Conservation (phyloP, 2,888 invertebrate species). For the Ennomos erosarius region DNA sequence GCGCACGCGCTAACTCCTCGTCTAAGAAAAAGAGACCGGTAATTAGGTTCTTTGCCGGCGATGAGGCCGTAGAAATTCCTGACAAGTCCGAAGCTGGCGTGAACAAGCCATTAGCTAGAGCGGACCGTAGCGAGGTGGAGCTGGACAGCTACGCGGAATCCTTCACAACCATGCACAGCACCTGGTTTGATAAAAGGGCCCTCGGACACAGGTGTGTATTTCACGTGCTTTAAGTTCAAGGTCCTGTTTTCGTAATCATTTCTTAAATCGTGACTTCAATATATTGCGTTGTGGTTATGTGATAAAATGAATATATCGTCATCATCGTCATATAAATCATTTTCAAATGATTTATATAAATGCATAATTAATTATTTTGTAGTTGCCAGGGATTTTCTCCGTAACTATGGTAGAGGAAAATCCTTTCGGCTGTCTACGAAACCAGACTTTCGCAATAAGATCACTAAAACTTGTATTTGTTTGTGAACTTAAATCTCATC, state of each 20-base stretch:
- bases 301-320: slow-evolving; percentile 1
- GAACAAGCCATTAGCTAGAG: slow-evolving; percentile 68
- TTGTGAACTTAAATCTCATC: too few species aligned
- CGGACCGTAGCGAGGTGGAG: slow-evolving; percentile 78
- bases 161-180: slow-evolving; percentile 70
- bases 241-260: slow-evolving; percentile 5
- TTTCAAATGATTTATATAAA: neutral
- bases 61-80: slow-evolving; percentile 76
- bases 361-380: too few species aligned
- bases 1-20: slow-evolving; percentile 85
- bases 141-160: slow-evolving; percentile 85
- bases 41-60: slow-evolving; percentile 70
- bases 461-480: too few species aligned
- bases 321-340: too few species aligned
- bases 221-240: slow-evolving; percentile 5
- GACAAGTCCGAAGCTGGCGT: slow-evolving; percentile 74
- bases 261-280: neutral
- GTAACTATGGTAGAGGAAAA: too few species aligned
- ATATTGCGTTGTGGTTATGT: slow-evolving; percentile 2
- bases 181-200: slow-evolving; percentile 85
- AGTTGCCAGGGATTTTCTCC: too few species aligned
- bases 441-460: too few species aligned
- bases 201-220: slow-evolving; percentile 85
- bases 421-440: too few species aligned
- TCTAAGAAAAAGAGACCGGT: slow-evolving; percentile 70